A percentile compares a stretch with the other conserved stretches of the same genome.
Evolutionary conservation across 2,888 invertebrate genomes (phyloP).

Genomic region (Oscheius myriophilus): DNA sequence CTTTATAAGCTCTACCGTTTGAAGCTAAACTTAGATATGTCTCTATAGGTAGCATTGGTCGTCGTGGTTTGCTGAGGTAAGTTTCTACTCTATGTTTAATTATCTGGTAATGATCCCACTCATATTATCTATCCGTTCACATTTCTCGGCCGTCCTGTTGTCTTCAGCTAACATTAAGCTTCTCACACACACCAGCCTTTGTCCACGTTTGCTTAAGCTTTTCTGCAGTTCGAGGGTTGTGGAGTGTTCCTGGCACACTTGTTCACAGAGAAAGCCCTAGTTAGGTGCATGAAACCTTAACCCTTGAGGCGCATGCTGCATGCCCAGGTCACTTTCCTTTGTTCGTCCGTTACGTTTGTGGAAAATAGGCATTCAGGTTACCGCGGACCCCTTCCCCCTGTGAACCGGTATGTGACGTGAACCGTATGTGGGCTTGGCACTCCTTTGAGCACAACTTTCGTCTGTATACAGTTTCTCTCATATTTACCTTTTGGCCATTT

Average conservation of each 20-base stretch:
- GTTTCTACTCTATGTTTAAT: constrained; percentile 29
- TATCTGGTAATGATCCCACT: constrained; percentile 31
- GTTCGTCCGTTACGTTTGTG: constrained; percentile 6
- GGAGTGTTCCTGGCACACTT: too few relatives aligned
- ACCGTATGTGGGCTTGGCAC: constrained; percentile 26
- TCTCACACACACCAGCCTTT: constrained; percentile 15
- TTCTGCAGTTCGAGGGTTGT: not conserved
- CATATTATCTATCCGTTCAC: constrained; percentile 29
- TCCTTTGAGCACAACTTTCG: constrained; percentile 15
- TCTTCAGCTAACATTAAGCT: constrained; percentile 22
- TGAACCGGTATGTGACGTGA: constrained; percentile 25
- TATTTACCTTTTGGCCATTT: constrained; percentile 17
- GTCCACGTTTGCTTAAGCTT: constrained; percentile 23
- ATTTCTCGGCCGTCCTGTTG: constrained; percentile 31
- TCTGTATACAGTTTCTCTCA: too few relatives aligned
- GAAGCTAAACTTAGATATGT: constrained; percentile 20
- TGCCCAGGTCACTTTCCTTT: too few relatives aligned
- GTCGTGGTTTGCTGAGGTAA: constrained; percentile 30
- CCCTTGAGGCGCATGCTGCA: too few relatives aligned
- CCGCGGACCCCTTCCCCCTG: constrained; percentile 2
- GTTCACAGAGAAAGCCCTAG: too few relatives aligned
- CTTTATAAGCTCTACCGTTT: constrained; percentile 5
- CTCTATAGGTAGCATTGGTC: constrained; percentile 31
- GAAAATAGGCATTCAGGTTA: constrained; percentile 24
- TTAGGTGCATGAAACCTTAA: too few relatives aligned